phyloP scores from a whole-genome alignment of 2,797 vertebrate genomes.

The Eremophila alpestris region DNA sequence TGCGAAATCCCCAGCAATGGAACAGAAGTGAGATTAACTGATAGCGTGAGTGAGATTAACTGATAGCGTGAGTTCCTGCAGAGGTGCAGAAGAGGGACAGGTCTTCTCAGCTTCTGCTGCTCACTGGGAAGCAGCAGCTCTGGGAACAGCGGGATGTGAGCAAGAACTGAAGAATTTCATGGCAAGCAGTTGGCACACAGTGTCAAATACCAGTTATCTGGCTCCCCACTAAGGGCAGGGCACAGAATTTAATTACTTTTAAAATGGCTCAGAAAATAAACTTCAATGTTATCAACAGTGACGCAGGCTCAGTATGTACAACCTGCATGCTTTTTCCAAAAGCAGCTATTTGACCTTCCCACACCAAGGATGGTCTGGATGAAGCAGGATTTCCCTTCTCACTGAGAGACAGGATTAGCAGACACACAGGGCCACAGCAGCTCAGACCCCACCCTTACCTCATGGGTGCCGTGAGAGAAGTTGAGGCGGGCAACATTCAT shows the following conservation, averaged over 20 bases:
- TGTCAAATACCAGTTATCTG: not conserved
- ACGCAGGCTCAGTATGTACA: rapidly evolving
- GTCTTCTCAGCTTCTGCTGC: rapidly evolving
- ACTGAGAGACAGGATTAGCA: not conserved
- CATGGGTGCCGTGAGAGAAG: conserved; percentile 97
- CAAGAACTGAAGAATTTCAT: not conserved
- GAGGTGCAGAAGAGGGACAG: not conserved
- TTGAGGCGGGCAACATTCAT: conserved; percentile 99
- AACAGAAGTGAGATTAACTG: not conserved
- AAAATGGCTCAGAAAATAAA: not conserved
- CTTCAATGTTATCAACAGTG: not conserved
- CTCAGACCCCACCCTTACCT: conserved; percentile 77
- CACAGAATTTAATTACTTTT: not conserved
- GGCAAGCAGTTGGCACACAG: not conserved
- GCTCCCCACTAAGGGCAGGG: not conserved
- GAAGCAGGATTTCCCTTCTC: not conserved
- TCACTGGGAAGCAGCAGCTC: not conserved
- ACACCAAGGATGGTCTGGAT: not conserved
- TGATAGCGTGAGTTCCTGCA: not conserved
- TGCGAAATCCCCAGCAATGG: not conserved
- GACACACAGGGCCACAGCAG: rapidly evolving
- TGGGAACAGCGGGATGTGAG: rapidly evolving
- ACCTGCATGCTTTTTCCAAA: not conserved
- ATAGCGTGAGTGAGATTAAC: not conserved
- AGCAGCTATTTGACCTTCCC: not conserved